Evolutionary conservation across 2,888 invertebrate genomes (phyloP).

Genomic region (Ecliptopera silaceata): DNA sequence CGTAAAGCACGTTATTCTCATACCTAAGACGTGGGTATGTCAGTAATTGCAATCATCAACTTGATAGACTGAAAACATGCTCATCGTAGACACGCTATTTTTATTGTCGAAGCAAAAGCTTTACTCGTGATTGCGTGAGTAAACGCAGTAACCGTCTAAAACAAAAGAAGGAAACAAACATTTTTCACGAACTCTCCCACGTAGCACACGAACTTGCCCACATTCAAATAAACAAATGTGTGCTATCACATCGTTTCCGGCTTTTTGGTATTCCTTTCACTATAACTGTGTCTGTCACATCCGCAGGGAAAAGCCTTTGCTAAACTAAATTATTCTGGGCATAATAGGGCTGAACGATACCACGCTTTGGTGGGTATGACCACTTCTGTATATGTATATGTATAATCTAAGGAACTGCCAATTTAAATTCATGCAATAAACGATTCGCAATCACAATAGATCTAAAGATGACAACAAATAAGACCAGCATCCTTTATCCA

Average conservation of each 20-base stretch:
- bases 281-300: conserved; percentile 7
- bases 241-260: conserved; percentile 21
- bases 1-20: neutral
- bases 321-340: conserved; percentile 3
- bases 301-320: conserved; percentile 1
- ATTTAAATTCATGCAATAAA: no score
- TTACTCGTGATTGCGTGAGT: conserved; percentile 32
- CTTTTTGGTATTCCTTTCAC: conserved; percentile 13
- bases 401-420: no score
- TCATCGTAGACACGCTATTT: conserved; percentile 27
- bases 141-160: conserved; percentile 32
- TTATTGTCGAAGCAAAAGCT: conserved; percentile 22
- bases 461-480: no score
- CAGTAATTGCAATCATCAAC: neutral
- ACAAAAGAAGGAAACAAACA: conserved; percentile 32
- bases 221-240: conserved; percentile 33
- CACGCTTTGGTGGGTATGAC: neutral
- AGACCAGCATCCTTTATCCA: no score
- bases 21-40: neutral
- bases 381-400: no score
- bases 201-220: conserved; percentile 27
- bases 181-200: conserved; percentile 33
- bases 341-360: neutral
- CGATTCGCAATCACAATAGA: no score
- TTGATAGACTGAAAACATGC: conserved; percentile 2